Evolutionary conservation across 2,797 vertebrate species (phyloP).

Genomic region (Orientallactaga sibirica): DNA sequence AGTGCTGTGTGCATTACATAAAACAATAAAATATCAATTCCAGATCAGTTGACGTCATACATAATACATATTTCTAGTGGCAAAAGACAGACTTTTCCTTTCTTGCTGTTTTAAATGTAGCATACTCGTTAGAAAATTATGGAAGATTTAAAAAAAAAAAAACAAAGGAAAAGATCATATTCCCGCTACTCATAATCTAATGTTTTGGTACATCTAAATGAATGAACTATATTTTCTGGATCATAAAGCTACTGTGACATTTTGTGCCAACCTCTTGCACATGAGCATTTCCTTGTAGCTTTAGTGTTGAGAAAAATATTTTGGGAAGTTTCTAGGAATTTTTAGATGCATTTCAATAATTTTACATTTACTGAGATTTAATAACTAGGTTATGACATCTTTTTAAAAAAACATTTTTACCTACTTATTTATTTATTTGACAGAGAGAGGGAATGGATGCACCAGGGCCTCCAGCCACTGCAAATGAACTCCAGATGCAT

Average conservation of each 20-base stretch:
- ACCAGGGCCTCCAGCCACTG: no score
- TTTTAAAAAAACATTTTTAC: neutral
- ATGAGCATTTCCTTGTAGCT: neutral
- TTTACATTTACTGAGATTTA: neutral
- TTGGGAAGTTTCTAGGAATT: neutral
- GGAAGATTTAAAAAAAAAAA: neutral
- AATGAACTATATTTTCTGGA: neutral
- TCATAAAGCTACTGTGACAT: constrained; percentile 17
- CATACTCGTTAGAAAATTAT: neutral
- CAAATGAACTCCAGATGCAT: no score
- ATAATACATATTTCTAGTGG: constrained; percentile 22
- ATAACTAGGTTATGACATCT: neutral
- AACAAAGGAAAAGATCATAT: neutral
- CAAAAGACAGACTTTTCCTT: neutral
- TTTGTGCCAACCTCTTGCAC: neutral
- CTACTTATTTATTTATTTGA: no score
- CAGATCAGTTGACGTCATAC: constrained; percentile 17
- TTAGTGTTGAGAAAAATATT: neutral
- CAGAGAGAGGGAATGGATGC: no score
- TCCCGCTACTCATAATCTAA: neutral
- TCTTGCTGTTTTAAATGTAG: neutral
- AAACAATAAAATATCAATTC: constrained; percentile 18
- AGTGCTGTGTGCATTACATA: neutral
- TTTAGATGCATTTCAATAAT: neutral
- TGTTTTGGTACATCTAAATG: neutral